These are phyloP conservation scores for Pseudochirops corinnae DNA, from an alignment of 2,797 vertebrate genomes.

Conservation along the genomic window DNA sequence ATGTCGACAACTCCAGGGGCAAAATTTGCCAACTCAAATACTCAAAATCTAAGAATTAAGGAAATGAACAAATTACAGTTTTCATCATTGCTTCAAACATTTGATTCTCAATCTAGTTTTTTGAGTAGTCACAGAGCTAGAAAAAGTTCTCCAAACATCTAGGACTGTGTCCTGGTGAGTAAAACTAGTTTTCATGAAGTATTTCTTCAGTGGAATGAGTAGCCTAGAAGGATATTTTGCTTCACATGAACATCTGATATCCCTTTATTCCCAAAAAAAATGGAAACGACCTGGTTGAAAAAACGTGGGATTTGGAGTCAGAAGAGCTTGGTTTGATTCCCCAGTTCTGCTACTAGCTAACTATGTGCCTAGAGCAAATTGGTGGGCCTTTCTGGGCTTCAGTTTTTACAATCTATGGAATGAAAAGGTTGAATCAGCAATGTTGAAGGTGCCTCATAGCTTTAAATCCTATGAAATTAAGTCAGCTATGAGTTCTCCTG, in stretches of 20 bases:
- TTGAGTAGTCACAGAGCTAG: neutral
- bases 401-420: neutral
- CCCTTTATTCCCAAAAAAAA: neutral
- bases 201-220: neutral
- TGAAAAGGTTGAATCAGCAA: neutral
- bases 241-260: neutral
- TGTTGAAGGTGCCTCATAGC: neutral
- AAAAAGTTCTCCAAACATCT: neutral
- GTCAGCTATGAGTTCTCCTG: neutral
- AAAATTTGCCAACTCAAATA: neutral
- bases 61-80: neutral
- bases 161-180: neutral
- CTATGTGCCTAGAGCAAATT: neutral
- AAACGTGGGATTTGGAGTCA: neutral
- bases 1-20: neutral
- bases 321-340: neutral
- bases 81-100: neutral
- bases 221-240: neutral
- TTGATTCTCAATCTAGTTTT: slow-evolving; percentile 18
- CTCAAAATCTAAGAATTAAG: slow-evolving; percentile 20
- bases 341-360: neutral
- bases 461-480: neutral
- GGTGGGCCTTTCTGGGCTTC: neutral
- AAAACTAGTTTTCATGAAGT: neutral
- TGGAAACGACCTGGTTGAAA: neutral